phyloP scores from a whole-genome alignment of 1,140 invertebrate species.

The Drosophila albomicans region DNA sequence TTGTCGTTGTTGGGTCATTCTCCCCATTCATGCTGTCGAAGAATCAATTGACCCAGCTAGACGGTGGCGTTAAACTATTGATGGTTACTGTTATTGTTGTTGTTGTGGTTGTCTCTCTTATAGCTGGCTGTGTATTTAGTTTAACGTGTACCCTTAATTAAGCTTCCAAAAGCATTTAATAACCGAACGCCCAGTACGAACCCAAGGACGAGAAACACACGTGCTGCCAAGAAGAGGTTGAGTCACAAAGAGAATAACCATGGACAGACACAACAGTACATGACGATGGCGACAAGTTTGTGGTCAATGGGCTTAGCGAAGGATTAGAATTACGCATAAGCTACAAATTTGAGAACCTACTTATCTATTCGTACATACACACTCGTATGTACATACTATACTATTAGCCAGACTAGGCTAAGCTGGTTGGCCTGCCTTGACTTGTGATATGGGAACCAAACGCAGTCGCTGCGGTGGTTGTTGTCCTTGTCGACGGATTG shows the following conservation, averaged over 20 bases:
- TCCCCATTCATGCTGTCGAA: conserved; percentile 5
- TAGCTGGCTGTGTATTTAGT: conserved; percentile 51
- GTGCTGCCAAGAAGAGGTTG: conserved; percentile 29
- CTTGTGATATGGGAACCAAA: conserved; percentile 2
- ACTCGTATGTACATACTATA: too few relatives aligned
- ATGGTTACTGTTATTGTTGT: conserved; percentile 15
- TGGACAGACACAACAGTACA: background rate
- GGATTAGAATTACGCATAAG: conserved; percentile 60
- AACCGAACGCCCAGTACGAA: conserved; percentile 54
- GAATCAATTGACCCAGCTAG: conserved; percentile 52
- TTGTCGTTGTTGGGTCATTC: background rate
- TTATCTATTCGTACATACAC: conserved; percentile 4
- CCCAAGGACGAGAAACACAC: conserved; percentile 67
- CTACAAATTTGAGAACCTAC: conserved; percentile 43
- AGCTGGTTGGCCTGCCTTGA: conserved; percentile 4
- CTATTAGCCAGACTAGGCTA: background rate
- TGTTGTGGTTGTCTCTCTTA: conserved; percentile 22
- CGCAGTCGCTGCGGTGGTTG: conserved; percentile 29
- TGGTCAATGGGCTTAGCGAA: conserved; percentile 46
- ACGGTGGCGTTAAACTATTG: conserved; percentile 32
- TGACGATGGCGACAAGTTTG: conserved; percentile 18
- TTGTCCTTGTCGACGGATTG: conserved; percentile 56
- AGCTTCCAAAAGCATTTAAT: conserved; percentile 75
- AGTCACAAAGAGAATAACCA: background rate
- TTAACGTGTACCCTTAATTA: conserved; percentile 73